Base-by-base conservation (phyloP, 2,113 vertebrate genomes). In the Cynopterus brachyotis region DNA sequence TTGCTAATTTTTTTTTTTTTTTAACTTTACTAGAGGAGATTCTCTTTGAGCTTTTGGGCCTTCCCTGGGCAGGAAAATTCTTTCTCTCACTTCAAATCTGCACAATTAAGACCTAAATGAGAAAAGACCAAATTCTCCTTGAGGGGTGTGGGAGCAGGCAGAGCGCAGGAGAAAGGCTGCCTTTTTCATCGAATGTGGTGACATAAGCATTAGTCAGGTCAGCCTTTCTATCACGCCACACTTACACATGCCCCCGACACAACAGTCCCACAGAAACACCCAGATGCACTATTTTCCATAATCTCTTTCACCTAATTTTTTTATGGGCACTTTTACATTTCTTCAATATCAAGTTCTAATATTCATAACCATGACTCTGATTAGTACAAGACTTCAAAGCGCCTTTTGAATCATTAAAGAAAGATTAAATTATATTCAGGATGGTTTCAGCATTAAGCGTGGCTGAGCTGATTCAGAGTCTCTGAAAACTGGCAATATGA, bases 331-430 rank as follows among this genome's bases (percentile, higher is more conserved):
- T 90, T 96, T 92, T 57, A 53, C 24, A 28, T 16, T 89, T 85
- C 60, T 87, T 86, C 64, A n/a, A 9, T 91, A 86, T 97, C 80
- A 91, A 91, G 81, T 67, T 94, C 89, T 80, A 78, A 72, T 94
- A 97, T 95, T 97, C 96, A 89, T 62, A 93, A 85, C 91, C 91
- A 96, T 57, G 94, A 91, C 91, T 96, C 85, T 96, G 96, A 96
- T 97, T 94, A 97, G 73, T 37, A 50, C 28, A 45, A 80, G 95
- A 86, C 69, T 90, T 98, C 95, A 94, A 94, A 96, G 91, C 9
- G 7, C 91, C 97, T 96, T 96, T 91, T 91, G 97, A 97, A 95
- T 97, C 96, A 96, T 97, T 97, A 96, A 96, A 90, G 84, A 85
- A 97, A 97, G 96, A 97, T 97, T 93, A 95, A 97, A 97, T 96